phyloP scores from a whole-genome alignment of 2,113 vertebrate genomes.

The Paramormyrops kingsleyae region DNA sequence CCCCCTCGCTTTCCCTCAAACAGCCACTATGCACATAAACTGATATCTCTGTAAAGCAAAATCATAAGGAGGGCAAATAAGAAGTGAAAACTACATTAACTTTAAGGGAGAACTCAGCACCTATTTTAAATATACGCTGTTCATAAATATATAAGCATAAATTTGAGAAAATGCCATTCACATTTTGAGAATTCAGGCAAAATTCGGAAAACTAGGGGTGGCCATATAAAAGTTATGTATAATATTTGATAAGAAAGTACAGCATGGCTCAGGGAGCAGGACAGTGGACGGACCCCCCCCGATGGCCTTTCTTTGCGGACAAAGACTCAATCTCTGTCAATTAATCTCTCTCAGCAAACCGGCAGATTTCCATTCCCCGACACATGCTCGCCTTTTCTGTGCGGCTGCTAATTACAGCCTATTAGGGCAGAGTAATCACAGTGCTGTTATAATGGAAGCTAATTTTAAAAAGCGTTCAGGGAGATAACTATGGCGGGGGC shows the following conservation, averaged over 20 bases:
- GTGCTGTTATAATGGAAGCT: constrained; percentile 15
- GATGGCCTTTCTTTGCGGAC: constrained; percentile 61
- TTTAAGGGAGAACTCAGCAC: not conserved
- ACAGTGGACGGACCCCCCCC: constrained; percentile 23
- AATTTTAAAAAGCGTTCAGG: not conserved
- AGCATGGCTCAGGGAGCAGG: not conserved
- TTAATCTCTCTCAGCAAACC: constrained; percentile 52
- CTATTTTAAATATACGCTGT: not conserved
- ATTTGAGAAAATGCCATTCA: not conserved
- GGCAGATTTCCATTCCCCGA: constrained; percentile 43
- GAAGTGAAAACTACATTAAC: not conserved
- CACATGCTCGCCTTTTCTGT: constrained; percentile 34
- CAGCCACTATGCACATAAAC: not conserved
- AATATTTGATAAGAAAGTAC: not conserved
- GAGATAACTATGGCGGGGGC: not conserved
- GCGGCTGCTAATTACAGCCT: constrained; percentile 57
- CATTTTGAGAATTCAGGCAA: not conserved
- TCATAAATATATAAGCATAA: not conserved
- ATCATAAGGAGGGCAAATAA: not conserved
- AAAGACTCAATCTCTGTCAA: constrained; percentile 40
- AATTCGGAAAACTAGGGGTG: not conserved
- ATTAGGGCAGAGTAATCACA: constrained; percentile 53
- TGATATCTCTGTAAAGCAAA: not conserved
- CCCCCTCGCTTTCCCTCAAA: not conserved
- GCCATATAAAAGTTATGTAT: not conserved